Conservation (phyloP, 1,140 invertebrate species). For the Pomacea maculata region DNA sequence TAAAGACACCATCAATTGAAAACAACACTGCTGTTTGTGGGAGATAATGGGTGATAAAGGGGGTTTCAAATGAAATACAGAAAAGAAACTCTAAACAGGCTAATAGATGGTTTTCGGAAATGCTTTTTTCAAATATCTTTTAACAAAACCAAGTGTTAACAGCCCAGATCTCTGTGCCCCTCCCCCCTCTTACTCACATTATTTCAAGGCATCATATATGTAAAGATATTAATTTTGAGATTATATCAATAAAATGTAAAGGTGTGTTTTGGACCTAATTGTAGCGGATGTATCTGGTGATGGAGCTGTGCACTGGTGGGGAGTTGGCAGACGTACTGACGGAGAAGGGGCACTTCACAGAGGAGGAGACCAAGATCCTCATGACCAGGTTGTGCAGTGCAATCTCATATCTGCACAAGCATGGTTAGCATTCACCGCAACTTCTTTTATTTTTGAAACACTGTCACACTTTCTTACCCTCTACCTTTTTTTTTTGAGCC, state of each 20-base stretch:
- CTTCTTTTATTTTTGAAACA: too few species aligned
- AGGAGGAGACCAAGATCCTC: constrained; percentile 65
- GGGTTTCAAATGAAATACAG: too few species aligned
- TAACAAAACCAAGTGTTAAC: too few species aligned
- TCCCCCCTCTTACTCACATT: neutral
- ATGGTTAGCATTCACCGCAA: constrained; percentile 56
- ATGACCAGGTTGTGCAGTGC: constrained; percentile 67
- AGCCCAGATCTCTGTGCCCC: neutral
- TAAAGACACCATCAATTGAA: too few species aligned
- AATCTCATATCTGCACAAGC: constrained; percentile 70
- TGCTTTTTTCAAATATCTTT: too few species aligned
- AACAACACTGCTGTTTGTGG: too few species aligned
- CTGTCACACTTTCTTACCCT: too few species aligned
- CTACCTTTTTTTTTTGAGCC: too few species aligned
- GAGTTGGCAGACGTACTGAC: constrained; percentile 65
- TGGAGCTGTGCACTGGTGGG: constrained; percentile 67
- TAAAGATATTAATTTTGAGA: neutral
- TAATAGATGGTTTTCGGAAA: too few species aligned
- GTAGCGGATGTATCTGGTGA: constrained; percentile 66
- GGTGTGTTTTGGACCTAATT: constrained; percentile 27
- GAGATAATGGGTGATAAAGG: too few species aligned
- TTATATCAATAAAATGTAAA: neutral
- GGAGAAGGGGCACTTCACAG: constrained; percentile 59
- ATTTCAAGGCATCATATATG: neutral
- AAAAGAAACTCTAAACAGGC: too few species aligned